These are phyloP conservation scores for Agapostemon virescens DNA, from an alignment of 2,888 invertebrate genomes.

Conservation along the genomic window DNA sequence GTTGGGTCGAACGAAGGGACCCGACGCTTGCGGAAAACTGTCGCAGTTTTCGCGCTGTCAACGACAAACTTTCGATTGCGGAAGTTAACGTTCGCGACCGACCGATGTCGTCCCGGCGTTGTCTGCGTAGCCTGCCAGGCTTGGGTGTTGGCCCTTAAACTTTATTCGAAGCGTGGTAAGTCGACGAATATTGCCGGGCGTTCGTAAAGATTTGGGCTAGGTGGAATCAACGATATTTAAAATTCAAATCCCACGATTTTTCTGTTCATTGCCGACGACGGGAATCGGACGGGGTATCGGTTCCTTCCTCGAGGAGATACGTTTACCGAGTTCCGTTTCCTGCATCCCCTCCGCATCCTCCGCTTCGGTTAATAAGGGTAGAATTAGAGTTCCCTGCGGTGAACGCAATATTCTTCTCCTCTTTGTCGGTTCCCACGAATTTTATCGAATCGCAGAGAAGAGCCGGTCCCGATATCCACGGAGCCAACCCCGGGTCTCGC, in stretches of 20 bases:
- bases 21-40: constrained; percentile 5
- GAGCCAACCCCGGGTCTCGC: neutral
- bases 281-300: constrained; percentile 9
- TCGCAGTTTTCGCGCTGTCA: constrained; percentile 34
- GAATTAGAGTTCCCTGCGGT: constrained; percentile 1
- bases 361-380: constrained; percentile 2
- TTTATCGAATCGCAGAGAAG: constrained; percentile 24
- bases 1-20: neutral
- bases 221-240: constrained; percentile 31
- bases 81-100: constrained; percentile 17
- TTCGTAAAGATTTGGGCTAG: constrained; percentile 28
- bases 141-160: constrained; percentile 32
- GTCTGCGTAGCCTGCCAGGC: neutral
- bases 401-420: constrained; percentile 1
- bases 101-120: neutral
- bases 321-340: neutral
- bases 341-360: too few relatives aligned
- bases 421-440: constrained; percentile 8
- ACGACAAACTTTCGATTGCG: constrained; percentile 45
- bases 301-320: neutral
- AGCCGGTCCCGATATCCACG: constrained; percentile 8
- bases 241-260: constrained; percentile 29
- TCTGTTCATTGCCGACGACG: neutral
- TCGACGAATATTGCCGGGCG: constrained; percentile 27
- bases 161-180: constrained; percentile 11